These are phyloP conservation scores for Lordiphosa collinella DNA, from an alignment of 1,140 invertebrate species.

Conservation along the genomic window DNA sequence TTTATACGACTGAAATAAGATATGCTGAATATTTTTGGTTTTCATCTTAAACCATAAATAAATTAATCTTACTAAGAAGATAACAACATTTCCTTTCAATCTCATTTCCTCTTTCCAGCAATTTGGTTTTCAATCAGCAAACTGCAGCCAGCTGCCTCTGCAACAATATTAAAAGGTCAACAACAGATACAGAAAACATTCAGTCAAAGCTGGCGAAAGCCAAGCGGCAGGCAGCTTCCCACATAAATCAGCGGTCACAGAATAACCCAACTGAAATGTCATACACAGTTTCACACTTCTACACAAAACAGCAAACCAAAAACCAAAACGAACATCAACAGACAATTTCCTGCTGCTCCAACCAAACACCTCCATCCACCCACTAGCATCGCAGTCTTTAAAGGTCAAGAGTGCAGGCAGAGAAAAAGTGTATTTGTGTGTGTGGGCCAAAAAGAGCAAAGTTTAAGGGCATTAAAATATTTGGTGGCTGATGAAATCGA, in stretches of 20 bases:
- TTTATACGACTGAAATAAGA: too few relatives aligned
- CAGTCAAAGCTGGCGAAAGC: constrained; percentile 2
- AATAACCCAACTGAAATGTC: constrained; percentile 56
- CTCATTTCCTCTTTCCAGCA: background rate
- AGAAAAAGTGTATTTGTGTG: constrained; percentile 15
- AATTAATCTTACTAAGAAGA: too few relatives aligned
- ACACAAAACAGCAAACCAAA: constrained; percentile 17
- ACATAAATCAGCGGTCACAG: constrained; percentile 58
- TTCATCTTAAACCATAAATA: too few relatives aligned
- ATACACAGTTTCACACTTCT: constrained; percentile 59
- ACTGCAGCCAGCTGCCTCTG: background rate
- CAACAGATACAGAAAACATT: constrained; percentile 23
- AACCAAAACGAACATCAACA: constrained; percentile 34
- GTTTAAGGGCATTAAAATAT: constrained; percentile 75
- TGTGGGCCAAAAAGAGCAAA: constrained; percentile 68
- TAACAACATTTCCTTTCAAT: background rate
- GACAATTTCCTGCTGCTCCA: constrained; percentile 36
- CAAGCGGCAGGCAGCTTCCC: constrained; percentile 10
- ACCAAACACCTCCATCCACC: constrained; percentile 27
- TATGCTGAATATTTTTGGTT: too few relatives aligned
- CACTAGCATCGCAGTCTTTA: constrained; percentile 49
- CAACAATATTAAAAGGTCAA: constrained; percentile 37
- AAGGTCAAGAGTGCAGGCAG: constrained; percentile 71
- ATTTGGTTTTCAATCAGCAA: constrained; percentile 10
- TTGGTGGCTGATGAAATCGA: constrained; percentile 65